A percentile compares a stretch with the other conserved stretches of the same genome.
These are phyloP conservation scores for Coregonus clupeaformis DNA, from an alignment of 2,113 vertebrate genomes.

Conservation along the genomic window DNA sequence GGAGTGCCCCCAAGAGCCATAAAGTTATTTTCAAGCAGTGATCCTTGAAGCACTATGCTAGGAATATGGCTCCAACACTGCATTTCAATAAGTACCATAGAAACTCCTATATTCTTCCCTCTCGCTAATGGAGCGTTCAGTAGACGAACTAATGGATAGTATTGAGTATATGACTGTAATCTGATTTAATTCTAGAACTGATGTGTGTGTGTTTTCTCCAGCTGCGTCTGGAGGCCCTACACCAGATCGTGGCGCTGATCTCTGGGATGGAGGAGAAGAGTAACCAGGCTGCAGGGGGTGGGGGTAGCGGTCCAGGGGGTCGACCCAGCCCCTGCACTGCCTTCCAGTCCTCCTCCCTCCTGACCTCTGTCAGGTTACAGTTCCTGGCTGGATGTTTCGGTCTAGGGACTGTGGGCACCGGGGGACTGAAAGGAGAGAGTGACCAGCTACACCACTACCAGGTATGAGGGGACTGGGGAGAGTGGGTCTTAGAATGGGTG, in stretches of 20 bases:
- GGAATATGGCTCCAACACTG: too few species aligned
- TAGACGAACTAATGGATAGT: too few species aligned
- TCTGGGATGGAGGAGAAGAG: slow-evolving; percentile 98
- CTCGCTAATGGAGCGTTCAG: too few species aligned
- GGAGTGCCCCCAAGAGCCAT: too few species aligned
- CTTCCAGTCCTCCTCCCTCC: slow-evolving; percentile 88
- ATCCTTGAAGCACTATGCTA: too few species aligned
- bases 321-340: slow-evolving; percentile 61
- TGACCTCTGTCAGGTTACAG: slow-evolving; percentile 94
- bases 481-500: too few species aligned
- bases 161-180: neutral
- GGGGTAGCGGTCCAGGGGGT: neutral
- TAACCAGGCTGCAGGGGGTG: slow-evolving; percentile 69
- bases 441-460: slow-evolving; percentile 85
- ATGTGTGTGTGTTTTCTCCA: slow-evolving; percentile 58
- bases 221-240: slow-evolving; percentile 94
- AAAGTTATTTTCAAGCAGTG: too few species aligned
- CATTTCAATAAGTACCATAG: too few species aligned
- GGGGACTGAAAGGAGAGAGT: slow-evolving; percentile 85
- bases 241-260: slow-evolving; percentile 93
- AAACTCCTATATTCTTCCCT: too few species aligned
- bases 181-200: neutral
- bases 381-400: slow-evolving; percentile 97
- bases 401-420: slow-evolving; percentile 84
- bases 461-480: too few species aligned